These are phyloP conservation scores for Incurvaria masculella DNA, from an alignment of 2,888 invertebrate species.

Conservation along the genomic window DNA sequence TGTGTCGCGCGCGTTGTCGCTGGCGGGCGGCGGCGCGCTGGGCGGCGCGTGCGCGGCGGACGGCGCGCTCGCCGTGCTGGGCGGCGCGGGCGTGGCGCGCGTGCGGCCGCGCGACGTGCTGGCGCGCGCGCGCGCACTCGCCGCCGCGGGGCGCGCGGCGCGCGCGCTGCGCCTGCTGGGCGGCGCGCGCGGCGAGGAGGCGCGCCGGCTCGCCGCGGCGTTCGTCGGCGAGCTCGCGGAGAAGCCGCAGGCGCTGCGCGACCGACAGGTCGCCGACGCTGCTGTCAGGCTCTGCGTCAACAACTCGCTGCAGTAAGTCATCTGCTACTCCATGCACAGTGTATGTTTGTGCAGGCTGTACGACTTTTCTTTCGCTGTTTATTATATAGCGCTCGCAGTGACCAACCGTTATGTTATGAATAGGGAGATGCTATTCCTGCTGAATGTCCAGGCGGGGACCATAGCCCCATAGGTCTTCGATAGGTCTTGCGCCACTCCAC, in stretches of 20 bases:
- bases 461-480: too few relatives aligned
- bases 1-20: slow-evolving; percentile 64
- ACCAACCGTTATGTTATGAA: too few relatives aligned
- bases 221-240: slow-evolving; percentile 32
- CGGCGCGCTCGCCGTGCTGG: slow-evolving; percentile 56
- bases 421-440: too few relatives aligned
- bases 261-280: slow-evolving; percentile 36
- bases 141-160: slow-evolving; percentile 57
- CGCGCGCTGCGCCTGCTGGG: slow-evolving; percentile 38
- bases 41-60: slow-evolving; percentile 48
- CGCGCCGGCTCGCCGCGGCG: slow-evolving; percentile 26
- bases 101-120: slow-evolving; percentile 59
- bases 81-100: slow-evolving; percentile 62
- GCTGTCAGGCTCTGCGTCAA: slow-evolving; percentile 38
- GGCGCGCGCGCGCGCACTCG: slow-evolving; percentile 51
- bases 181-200: slow-evolving; percentile 28
- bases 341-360: too few relatives aligned
- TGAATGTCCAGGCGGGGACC: too few relatives aligned
- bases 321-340: neutral
- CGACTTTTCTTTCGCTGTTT: too few relatives aligned
- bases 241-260: slow-evolving; percentile 31
- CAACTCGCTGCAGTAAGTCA: slow-evolving; percentile 33
- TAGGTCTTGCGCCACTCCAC: too few relatives aligned
- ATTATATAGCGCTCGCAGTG: too few relatives aligned
- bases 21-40: slow-evolving; percentile 56